phyloP scores from a whole-genome alignment of 2,113 vertebrate species.

The Clarias batrachus region DNA sequence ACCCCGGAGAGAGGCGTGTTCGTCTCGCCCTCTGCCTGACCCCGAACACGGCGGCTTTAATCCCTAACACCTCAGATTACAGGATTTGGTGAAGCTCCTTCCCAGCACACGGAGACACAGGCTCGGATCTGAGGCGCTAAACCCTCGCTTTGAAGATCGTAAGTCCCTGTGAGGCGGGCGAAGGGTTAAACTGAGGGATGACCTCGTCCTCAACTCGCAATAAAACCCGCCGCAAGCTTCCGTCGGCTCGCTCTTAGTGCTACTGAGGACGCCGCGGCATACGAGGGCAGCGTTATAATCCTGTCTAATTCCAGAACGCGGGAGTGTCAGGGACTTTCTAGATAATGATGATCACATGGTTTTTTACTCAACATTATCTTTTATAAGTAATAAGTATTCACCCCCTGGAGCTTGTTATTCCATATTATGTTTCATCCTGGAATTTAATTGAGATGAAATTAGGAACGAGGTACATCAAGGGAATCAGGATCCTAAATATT shows the following conservation, averaged over 20 bases:
- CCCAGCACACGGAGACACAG: slow-evolving; percentile 53
- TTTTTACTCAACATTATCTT: background rate
- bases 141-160: slow-evolving; percentile 69
- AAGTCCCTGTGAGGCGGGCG: slow-evolving; percentile 62
- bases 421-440: background rate
- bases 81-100: slow-evolving; percentile 61
- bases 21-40: slow-evolving; percentile 49
- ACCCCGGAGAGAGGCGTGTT: slow-evolving; percentile 7
- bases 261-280: background rate
- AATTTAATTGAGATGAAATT: background rate
- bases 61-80: slow-evolving; percentile 70
- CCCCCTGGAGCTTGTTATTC: background rate
- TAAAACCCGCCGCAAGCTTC: slow-evolving; percentile 24
- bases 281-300: slow-evolving; percentile 1
- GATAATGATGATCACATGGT: background rate
- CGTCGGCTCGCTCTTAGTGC: background rate
- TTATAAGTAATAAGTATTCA: background rate
- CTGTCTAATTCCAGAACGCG: background rate
- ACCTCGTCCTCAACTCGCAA: slow-evolving; percentile 64
- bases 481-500: background rate
- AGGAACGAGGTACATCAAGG: background rate
- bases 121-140: slow-evolving; percentile 54
- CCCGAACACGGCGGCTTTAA: slow-evolving; percentile 59
- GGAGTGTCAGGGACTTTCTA: background rate
- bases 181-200: slow-evolving; percentile 61